Conservation (phyloP, 2,113 vertebrate genomes). For the Suncus etruscus region DNA sequence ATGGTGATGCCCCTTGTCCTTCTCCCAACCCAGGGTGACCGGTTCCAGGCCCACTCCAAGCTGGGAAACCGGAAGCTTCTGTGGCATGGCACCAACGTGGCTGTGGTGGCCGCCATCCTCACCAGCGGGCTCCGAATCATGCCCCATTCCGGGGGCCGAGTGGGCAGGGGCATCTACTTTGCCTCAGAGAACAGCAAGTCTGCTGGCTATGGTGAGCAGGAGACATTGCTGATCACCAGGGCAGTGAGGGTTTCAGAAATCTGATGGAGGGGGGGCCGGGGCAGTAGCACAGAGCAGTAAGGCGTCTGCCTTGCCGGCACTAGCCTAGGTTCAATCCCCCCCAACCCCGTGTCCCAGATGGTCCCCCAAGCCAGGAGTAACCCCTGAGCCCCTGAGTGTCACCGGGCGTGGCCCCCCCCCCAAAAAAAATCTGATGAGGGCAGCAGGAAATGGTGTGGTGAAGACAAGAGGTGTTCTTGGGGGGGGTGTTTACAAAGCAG, state of each 20-base stretch:
- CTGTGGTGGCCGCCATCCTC: constrained; percentile 93
- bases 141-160: constrained; percentile 93
- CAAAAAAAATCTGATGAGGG: too few species aligned
- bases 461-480: background rate
- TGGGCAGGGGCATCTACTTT: constrained; percentile 95
- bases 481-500: too few species aligned
- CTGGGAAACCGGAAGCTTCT: constrained; percentile 93
- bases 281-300: too few species aligned
- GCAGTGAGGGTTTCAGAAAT: background rate
- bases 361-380: too few species aligned
- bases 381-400: too few species aligned
- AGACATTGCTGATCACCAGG: background rate
- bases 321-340: too few species aligned
- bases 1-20: too few species aligned
- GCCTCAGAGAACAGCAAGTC: constrained; percentile 95
- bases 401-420: too few species aligned
- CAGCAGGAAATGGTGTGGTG: too few species aligned
- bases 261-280: background rate
- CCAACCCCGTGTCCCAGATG: too few species aligned
- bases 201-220: constrained; percentile 90
- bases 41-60: constrained; percentile 86
- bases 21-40: constrained; percentile 85
- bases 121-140: constrained; percentile 95
- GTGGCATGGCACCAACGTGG: constrained; percentile 95
- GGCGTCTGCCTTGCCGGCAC: too few species aligned